A percentile compares a stretch with the other conserved stretches of the same genome.
phyloP scores from a whole-genome alignment of 2,797 vertebrate genomes.

The Gadopsis marmoratus region DNA sequence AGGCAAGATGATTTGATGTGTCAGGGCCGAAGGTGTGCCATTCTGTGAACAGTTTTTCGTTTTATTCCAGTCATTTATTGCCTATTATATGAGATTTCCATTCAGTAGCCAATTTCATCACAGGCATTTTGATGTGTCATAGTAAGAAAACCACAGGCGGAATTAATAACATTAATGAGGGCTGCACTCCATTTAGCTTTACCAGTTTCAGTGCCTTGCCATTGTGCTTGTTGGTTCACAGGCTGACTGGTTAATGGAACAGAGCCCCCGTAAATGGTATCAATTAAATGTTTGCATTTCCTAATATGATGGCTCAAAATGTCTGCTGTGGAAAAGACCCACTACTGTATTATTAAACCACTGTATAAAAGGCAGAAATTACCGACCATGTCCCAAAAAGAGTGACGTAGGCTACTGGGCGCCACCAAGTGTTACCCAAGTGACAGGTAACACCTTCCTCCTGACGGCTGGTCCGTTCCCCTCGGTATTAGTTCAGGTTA shows the following conservation, averaged over 20 bases:
- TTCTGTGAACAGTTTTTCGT: not conserved
- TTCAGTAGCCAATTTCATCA: not conserved
- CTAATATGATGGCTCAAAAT: not conserved
- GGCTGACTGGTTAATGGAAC: not conserved
- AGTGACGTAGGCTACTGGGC: no score
- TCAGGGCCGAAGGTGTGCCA: no score
- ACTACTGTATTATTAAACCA: no score
- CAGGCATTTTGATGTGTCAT: not conserved
- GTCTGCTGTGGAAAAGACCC: not conserved
- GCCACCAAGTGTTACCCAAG: not conserved
- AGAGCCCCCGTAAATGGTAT: not conserved
- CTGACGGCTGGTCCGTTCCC: constrained; percentile 10
- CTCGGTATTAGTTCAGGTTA: constrained; percentile 37
- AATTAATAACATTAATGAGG: not conserved
- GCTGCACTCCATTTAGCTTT: not conserved
- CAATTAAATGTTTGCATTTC: not conserved
- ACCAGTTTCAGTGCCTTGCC: not conserved
- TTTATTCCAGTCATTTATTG: not conserved
- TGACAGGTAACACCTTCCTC: not conserved
- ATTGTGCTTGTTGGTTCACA: not conserved
- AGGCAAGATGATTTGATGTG: not conserved
- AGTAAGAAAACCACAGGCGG: not conserved
- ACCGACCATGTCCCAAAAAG: no score
- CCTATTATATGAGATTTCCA: not conserved
- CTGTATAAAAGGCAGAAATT: no score